Conservation (phyloP, 30 jellyfish, hydroid and myxozoan genomes). For the Catostylus mosaicus region DNA sequence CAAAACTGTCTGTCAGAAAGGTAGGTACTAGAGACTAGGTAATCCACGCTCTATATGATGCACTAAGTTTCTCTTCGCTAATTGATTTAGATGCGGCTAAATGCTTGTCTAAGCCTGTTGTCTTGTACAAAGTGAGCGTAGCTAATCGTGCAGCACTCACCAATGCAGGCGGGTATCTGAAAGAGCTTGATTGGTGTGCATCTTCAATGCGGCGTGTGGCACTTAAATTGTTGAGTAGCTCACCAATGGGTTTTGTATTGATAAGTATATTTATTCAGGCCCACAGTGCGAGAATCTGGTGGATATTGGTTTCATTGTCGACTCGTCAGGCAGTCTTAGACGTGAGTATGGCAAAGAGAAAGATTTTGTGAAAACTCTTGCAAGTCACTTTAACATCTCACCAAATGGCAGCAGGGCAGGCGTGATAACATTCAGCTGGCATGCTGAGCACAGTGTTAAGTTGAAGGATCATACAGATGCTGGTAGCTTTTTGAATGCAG, state of each 20-base stretch:
- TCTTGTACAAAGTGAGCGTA: no score
- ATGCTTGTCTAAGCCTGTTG: no score
- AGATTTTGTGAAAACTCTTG: slow-evolving; percentile 54
- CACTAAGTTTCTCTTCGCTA: no score
- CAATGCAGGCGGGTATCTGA: no score
- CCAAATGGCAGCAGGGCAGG: slow-evolving; percentile 70
- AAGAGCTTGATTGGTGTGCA: no score
- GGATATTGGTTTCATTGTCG: slow-evolving; percentile 69
- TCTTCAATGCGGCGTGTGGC: no score
- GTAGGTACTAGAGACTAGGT: background rate
- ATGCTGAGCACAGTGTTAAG: slow-evolving; percentile 67
- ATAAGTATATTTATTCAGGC: slow-evolving; percentile 21
- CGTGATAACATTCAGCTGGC: slow-evolving; percentile 64
- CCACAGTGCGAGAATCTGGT: slow-evolving; percentile 65
- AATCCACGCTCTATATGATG: no score
- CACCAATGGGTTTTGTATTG: no score
- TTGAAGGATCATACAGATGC: slow-evolving; percentile 34
- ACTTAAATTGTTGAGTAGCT: no score
- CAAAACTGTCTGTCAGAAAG: slow-evolving; percentile 42
- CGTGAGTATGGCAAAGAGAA: slow-evolving; percentile 63
- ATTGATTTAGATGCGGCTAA: no score
- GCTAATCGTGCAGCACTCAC: no score
- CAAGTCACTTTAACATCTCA: slow-evolving; percentile 39
- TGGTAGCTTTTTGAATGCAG: slow-evolving; percentile 48
- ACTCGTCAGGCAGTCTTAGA: slow-evolving; percentile 72